Percentiles rank a stretch among this genome's conserved stretches.
phyloP scores from a whole-genome alignment of 2,888 invertebrate genomes.

The Vandiemenella viatica region DNA sequence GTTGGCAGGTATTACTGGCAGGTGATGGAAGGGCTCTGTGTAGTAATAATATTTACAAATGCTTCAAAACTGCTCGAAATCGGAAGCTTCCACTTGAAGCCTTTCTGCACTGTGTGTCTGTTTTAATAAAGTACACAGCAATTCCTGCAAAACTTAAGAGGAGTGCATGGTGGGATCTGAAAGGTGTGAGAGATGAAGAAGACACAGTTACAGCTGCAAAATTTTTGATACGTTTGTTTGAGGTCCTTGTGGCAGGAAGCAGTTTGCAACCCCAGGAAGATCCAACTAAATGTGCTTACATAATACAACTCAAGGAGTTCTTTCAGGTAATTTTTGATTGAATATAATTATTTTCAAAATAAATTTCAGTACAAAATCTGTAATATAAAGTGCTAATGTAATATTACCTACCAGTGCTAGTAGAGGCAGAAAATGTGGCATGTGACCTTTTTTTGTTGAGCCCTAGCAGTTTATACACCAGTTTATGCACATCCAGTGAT shows the following conservation, averaged over 20 bases:
- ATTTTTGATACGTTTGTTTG: constrained; percentile 31
- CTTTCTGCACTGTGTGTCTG: constrained; percentile 37
- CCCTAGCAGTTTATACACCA: too few species aligned
- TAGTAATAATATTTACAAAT: constrained; percentile 25
- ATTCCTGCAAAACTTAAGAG: constrained; percentile 32
- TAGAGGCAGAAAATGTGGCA: too few species aligned
- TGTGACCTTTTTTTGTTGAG: too few species aligned
- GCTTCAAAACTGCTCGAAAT: constrained; percentile 27
- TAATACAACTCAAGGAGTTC: constrained; percentile 5
- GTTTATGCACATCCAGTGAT: too few species aligned
- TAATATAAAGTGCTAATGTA: too few species aligned
- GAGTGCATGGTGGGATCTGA: constrained; percentile 24
- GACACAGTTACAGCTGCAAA: constrained; percentile 15
- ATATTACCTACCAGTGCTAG: too few species aligned
- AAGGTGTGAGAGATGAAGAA: background rate
- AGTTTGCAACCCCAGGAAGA: constrained; percentile 14
- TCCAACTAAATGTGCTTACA: constrained; percentile 1
- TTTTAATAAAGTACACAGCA: constrained; percentile 34
- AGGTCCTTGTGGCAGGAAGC: constrained; percentile 36
- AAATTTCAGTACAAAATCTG: too few species aligned
- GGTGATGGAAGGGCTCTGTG: too few species aligned
- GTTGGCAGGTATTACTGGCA: too few species aligned
- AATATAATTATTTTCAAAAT: too few species aligned
- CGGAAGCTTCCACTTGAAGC: constrained; percentile 39
- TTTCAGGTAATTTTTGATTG: constrained; percentile 12